Evolutionary conservation across 2,113 vertebrate species (phyloP).

Genomic region (Numenius arquata): DNA sequence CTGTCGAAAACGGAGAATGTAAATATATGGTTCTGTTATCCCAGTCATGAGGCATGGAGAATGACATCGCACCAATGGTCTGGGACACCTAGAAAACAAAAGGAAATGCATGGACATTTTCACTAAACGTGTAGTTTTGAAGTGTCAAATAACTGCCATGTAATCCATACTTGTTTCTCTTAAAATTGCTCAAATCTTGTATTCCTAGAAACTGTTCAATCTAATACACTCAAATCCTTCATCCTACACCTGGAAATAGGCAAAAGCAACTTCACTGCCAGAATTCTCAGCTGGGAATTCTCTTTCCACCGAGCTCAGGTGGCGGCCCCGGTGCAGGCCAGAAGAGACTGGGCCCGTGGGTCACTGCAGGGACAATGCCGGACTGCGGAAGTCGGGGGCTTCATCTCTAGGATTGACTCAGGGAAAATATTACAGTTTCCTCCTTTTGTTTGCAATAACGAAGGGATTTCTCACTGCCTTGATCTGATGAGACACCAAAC

Average conservation of each 20-base stretch:
- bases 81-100: conserved; percentile 69
- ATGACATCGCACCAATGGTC: conserved; percentile 71
- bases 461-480: neutral
- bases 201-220: neutral
- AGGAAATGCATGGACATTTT: neutral
- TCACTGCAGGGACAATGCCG: rapidly evolving
- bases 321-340: rapidly evolving
- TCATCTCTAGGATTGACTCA: neutral
- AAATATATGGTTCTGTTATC: conserved; percentile 78
- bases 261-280: neutral
- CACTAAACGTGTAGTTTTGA: neutral
- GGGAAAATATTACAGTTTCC: neutral
- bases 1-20: conserved; percentile 85
- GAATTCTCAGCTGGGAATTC: neutral
- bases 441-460: neutral
- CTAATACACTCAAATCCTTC: neutral
- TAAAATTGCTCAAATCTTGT: neutral
- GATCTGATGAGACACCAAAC: neutral
- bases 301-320: neutral
- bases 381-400: neutral
- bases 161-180: neutral
- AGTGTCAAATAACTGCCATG: neutral
- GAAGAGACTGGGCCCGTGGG: neutral
- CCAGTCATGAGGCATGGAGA: conserved; percentile 83
- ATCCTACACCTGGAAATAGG: neutral